These are phyloP conservation scores for Petaurus breviceps DNA, from an alignment of 2,113 vertebrate genomes.

Conservation along the genomic window DNA sequence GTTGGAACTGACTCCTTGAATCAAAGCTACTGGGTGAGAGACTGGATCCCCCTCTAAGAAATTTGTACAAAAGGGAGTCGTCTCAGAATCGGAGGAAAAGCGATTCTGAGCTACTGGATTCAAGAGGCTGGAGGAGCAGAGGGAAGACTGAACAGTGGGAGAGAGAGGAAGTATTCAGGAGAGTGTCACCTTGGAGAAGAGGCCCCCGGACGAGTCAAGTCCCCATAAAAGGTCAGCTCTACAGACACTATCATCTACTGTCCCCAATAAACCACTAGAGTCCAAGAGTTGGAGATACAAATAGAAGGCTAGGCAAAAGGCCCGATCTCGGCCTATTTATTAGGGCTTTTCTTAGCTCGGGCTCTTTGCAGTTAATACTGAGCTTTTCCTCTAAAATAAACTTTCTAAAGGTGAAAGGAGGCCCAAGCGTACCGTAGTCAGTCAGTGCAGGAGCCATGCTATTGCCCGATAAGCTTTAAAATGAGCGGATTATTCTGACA, in stretches of 20 bases:
- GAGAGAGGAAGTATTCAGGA: background rate
- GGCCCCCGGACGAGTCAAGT: background rate
- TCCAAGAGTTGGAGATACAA: background rate
- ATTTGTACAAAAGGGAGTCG: background rate
- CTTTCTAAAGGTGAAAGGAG: background rate
- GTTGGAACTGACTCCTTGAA: background rate
- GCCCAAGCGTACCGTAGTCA: background rate
- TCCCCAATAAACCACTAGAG: background rate
- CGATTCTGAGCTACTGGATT: background rate
- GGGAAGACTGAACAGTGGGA: background rate
- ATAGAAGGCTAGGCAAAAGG: background rate
- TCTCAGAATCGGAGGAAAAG: background rate
- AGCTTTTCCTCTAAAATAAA: background rate
- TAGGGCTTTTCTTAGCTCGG: background rate
- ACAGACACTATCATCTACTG: background rate
- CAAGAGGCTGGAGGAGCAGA: background rate
- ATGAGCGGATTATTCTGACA: background rate
- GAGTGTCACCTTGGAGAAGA: background rate
- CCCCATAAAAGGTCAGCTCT: background rate
- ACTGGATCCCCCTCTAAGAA: background rate
- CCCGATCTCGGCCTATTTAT: background rate
- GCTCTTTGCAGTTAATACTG: background rate
- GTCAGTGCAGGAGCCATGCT: background rate
- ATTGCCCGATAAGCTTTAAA: background rate
- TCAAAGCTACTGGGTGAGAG: background rate